Conservation (phyloP, 2,797 vertebrate genomes). For the Anas georgica region DNA sequence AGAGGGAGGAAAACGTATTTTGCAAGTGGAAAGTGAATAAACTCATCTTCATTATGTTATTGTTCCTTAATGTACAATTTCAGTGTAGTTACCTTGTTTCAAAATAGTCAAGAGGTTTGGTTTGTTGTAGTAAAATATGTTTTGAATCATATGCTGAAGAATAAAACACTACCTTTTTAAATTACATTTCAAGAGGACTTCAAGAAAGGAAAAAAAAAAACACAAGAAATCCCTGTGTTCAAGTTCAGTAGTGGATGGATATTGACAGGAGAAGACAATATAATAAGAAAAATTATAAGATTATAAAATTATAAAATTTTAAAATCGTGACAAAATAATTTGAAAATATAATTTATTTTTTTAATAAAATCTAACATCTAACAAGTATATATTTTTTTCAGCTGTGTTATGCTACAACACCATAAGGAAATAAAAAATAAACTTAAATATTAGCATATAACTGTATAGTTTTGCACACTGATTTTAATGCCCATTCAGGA, state of each 20-base stretch:
- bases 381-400: background rate
- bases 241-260: background rate
- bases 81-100: background rate
- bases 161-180: background rate
- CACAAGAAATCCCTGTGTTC: background rate
- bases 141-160: background rate
- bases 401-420: background rate
- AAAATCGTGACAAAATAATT: background rate
- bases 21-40: background rate
- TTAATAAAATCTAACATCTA: background rate
- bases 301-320: no score
- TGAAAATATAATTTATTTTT: background rate
- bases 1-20: background rate
- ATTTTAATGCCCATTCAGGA: background rate
- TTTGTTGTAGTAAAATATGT: background rate
- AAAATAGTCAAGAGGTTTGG: background rate
- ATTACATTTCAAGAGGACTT: background rate
- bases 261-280: background rate
- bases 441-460: background rate
- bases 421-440: background rate
- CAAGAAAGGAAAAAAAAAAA: rapidly evolving
- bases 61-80: background rate
- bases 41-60: background rate
- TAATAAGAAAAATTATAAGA: background rate
- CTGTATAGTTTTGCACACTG: background rate